These are phyloP conservation scores for Baryphthengus martii DNA, from an alignment of 2,113 vertebrate species.

Conservation along the genomic window DNA sequence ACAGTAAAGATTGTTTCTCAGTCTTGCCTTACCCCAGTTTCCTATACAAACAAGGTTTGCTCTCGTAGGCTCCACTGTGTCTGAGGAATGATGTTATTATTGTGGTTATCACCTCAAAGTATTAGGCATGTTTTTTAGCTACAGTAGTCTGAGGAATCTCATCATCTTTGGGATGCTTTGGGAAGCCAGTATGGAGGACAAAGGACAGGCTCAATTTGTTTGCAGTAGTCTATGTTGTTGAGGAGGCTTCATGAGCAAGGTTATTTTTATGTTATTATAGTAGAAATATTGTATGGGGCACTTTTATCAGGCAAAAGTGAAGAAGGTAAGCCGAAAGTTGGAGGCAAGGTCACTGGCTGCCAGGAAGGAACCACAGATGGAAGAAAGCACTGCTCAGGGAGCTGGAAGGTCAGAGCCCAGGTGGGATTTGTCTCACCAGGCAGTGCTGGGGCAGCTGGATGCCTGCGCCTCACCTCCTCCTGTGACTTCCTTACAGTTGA, in stretches of 20 bases:
- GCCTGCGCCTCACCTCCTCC: not conserved
- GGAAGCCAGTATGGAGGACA: not conserved
- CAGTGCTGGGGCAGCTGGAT: not conserved
- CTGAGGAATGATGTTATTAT: conserved; percentile 37
- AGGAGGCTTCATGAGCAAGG: not conserved
- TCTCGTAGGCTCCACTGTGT: conserved; percentile 41
- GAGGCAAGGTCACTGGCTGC: not conserved
- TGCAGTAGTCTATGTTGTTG: not conserved
- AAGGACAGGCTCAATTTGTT: not conserved
- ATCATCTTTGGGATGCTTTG: not conserved
- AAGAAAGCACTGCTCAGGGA: not conserved
- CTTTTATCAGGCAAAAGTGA: not conserved
- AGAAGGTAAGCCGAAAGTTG: not conserved
- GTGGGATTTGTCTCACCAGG: conserved; percentile 24
- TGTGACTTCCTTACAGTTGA: not conserved
- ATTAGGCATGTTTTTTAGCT: not conserved
- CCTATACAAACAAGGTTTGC: conserved; percentile 40
- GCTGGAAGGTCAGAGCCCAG: conserved; percentile 19
- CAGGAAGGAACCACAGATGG: conserved; percentile 12
- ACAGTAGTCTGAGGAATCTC: not conserved
- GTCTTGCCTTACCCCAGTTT: not conserved
- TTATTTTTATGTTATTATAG: not conserved
- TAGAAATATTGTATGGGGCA: not conserved
- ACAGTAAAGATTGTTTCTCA: not conserved
- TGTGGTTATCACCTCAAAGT: conserved; percentile 22